Evolutionary conservation across 2,888 invertebrate species (phyloP), one percentile per base, ranked within the genome.

Genomic region (Cylindroiulus punctatus): DNA sequence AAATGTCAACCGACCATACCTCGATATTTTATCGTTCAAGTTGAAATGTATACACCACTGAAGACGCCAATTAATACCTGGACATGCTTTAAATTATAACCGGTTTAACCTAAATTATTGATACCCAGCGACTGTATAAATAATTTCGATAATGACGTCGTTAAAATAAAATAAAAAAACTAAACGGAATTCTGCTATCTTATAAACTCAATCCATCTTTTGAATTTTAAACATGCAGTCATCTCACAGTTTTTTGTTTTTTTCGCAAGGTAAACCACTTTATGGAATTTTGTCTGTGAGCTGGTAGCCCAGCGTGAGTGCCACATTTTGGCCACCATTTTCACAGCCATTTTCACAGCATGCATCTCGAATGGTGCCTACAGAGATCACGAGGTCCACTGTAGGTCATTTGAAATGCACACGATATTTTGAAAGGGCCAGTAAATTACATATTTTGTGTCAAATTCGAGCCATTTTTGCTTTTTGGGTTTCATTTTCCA

Each of bases 211-310:
- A 17, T 32, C 30, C 76, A 76, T 76, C 76, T 76, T 76, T 76
- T 76, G 76, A 30, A 76, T 76, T 76, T 76, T 76, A 76, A 76
- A 26, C 76, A 76, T 14, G 30, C 76, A 76, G 14, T 17, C 76
- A 76, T 76, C 76, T 76, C 30, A 30, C 26, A 76, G 32, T 76
- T 14, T 22, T 30, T 2, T 81, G 30, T 83, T 83, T 84, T 84
- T 52, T 32, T 84, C 52, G 47, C 84, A 84, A 84, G 84, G 84
- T 84, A 84, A 84, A 84, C 47, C 47, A 47, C 84, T 47, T 57
- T 84, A 84, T 36, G 84, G 52, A 84, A 47, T 84, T 84, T 84
- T 84, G 84, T 36, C 52, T 83, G 47, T 84, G 47, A 42, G 52
- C 84, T 52, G 47, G 30, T 84, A 19, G 52, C 84, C 26, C 84